Evolutionary conservation across 2,888 invertebrate species (phyloP), one percentile per base, ranked within the genome.

Genomic region (Drosophila atripex): DNA sequence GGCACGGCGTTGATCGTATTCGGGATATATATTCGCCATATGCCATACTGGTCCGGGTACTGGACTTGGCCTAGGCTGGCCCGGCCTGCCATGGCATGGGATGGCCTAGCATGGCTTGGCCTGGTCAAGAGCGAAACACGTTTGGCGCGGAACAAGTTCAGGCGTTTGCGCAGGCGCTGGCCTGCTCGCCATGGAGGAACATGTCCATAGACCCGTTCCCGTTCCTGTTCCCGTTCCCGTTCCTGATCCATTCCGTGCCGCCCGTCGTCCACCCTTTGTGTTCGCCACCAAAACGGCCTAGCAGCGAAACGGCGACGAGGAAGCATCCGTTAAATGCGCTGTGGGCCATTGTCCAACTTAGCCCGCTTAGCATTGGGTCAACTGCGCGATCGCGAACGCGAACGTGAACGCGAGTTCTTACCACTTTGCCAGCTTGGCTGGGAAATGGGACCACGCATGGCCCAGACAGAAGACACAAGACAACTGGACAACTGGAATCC

Each of bases 71-170:
- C 50, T 69, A 4, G 21, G 21, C 21, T 41, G 65, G 77, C 65
- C 50, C 65, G 71, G 61, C 57, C 72, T 75, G 77, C 76, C 77
- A 71, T 64, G 73, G 73, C 11, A 71, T 77, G 77, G 77, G 32
- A 32, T 41, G 63, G 79, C 65, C 50, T 71, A 72, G 59, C 55
- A 75, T 75, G 77, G 79, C 75, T 75, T 64, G 73, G 73, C 43
- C 73, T 77, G 80, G 77, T 75, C 83, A 78, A 78, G 64, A 52
- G 58, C 66, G 77, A 85, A 83, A 83, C 82, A 85, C 82, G 82
- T 83, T 83, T 83, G 39, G 39, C 70, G 82, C 68, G 76, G 82
- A 85, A 83, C 85, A 85, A 82, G 85, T 82, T 82, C 85, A 82
- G 82, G 65, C 76, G 75, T 53, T 64, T 51, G 39, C 16, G 39